A percentile compares a stretch with the other conserved stretches of the same genome.
These are phyloP conservation scores for Epizoanthus stellaris DNA, from an alignment of 92 coral and sea anemone species.

Conservation along the genomic window DNA sequence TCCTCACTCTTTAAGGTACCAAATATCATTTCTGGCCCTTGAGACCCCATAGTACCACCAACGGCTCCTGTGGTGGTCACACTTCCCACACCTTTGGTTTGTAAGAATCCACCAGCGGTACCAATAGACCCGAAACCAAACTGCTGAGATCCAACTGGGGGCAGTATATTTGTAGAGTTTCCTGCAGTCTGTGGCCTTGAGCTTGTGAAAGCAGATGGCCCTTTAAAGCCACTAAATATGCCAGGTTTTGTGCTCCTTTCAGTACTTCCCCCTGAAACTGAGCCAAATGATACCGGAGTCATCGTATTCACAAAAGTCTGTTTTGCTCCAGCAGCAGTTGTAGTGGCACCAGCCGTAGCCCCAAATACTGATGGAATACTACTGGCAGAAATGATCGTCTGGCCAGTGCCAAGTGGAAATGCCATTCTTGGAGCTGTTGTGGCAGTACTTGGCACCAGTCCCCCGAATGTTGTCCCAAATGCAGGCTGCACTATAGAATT, in stretches of 20 bases:
- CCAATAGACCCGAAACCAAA: not conserved
- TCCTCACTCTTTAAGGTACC: not conserved
- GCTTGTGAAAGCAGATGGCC: not conserved
- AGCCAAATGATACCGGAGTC: conserved; percentile 12
- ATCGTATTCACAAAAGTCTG: conserved; percentile 22
- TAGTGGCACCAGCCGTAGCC: not conserved
- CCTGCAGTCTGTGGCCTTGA: not conserved
- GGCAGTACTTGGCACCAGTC: not conserved
- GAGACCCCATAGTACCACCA: not conserved
- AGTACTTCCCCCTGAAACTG: not conserved
- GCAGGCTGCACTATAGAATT: not conserved
- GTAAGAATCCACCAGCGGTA: not conserved
- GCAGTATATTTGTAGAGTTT: not conserved
- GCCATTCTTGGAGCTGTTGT: conserved; percentile 1
- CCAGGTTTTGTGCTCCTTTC: not conserved
- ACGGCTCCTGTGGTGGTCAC: not conserved
- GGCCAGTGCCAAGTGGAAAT: not conserved
- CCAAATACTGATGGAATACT: conserved; percentile 2
- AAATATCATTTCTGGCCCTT: conserved; percentile 9
- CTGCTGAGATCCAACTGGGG: not conserved
- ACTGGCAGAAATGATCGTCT: not conserved
- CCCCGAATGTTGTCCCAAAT: conserved; percentile 20
- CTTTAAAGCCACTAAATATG: not conserved
- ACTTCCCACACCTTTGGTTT: not conserved
- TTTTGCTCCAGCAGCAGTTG: not conserved